phyloP scores from a whole-genome alignment of 2,113 vertebrate species.

The Echinops telfairi region DNA sequence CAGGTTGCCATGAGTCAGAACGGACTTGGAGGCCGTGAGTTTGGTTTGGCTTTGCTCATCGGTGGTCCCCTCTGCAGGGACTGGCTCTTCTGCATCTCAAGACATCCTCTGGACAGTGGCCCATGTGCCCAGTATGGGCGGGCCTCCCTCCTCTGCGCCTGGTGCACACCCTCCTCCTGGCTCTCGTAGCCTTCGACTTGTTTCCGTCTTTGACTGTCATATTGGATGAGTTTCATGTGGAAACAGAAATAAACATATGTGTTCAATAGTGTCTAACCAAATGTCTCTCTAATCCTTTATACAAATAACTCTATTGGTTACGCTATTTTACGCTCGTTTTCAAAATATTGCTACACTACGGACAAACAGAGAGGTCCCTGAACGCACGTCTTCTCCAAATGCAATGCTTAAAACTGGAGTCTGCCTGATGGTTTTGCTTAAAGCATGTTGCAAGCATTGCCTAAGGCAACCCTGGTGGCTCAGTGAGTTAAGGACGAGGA shows the following conservation, averaged over 20 bases:
- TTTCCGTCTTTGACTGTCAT: slow-evolving; percentile 43
- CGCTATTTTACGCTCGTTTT: slow-evolving; percentile 9
- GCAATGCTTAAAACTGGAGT: not conserved
- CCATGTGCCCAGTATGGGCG: too few relatives aligned
- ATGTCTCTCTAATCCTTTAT: slow-evolving; percentile 13
- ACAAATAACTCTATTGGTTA: slow-evolving; percentile 30
- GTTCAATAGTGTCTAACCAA: slow-evolving; percentile 33
- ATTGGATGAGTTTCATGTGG: slow-evolving; percentile 55
- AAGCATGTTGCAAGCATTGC: not conserved
- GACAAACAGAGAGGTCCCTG: not conserved
- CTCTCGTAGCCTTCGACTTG: not conserved
- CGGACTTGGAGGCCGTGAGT: too few relatives aligned
- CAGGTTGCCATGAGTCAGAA: too few relatives aligned
- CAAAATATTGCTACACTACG: not conserved
- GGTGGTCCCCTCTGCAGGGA: not conserved
- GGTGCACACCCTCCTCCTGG: not conserved
- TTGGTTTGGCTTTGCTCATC: not conserved
- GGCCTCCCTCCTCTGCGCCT: fast-evolving
- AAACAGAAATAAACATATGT: slow-evolving; percentile 45
- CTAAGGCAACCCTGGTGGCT: too few relatives aligned
- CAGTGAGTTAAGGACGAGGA: too few relatives aligned
- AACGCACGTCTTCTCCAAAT: slow-evolving; percentile 17
- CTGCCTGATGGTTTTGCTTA: not conserved
- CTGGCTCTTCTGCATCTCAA: not conserved
- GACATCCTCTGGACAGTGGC: too few relatives aligned